A percentile compares a stretch with the other conserved stretches of the same genome.
These are phyloP conservation scores for Channa argus DNA, from an alignment of 2,113 vertebrate genomes.

Conservation along the genomic window DNA sequence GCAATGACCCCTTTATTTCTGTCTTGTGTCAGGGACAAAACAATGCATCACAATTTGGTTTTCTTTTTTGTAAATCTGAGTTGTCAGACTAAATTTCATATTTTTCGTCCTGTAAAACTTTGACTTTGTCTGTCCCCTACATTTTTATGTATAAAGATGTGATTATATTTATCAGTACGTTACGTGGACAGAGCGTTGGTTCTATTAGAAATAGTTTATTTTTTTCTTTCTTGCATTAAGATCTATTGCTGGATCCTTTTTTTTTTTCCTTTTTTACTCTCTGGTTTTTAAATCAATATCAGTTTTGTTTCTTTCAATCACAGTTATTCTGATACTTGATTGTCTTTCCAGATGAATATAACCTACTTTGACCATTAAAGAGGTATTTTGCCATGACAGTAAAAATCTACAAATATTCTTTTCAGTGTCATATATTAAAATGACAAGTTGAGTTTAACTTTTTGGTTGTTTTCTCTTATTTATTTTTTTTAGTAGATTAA, in stretches of 20 bases:
- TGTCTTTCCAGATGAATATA: slow-evolving; percentile 62
- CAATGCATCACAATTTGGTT: slow-evolving; percentile 63
- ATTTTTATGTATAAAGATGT: slow-evolving; percentile 82
- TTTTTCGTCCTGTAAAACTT: slow-evolving; percentile 71
- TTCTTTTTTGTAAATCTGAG: slow-evolving; percentile 52
- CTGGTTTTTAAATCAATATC: slow-evolving; percentile 70
- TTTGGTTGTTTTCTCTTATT: slow-evolving; percentile 37
- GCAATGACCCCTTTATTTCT: slow-evolving; percentile 70
- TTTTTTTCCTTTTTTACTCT: slow-evolving; percentile 68
- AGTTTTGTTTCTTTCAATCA: slow-evolving; percentile 73
- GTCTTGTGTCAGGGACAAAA: slow-evolving; percentile 57
- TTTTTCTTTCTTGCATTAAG: slow-evolving; percentile 68
- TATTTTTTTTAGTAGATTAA: slow-evolving; percentile 22
- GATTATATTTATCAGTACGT: slow-evolving; percentile 84
- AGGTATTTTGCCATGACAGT: slow-evolving; percentile 62
- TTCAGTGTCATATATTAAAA: slow-evolving; percentile 60
- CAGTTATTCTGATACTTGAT: slow-evolving; percentile 70
- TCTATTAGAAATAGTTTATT: slow-evolving; percentile 69
- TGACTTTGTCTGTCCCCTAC: slow-evolving; percentile 70
- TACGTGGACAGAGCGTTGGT: slow-evolving; percentile 73
- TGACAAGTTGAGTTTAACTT: slow-evolving; percentile 49
- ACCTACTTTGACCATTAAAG: slow-evolving; percentile 63
- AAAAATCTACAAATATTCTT: slow-evolving; percentile 62
- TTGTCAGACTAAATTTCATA: slow-evolving; percentile 63
- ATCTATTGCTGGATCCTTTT: slow-evolving; percentile 79